Percentiles rank a stretch among this genome's conserved stretches.
phyloP scores from a whole-genome alignment of 2,888 invertebrate genomes.

The Pristionchus entomophagus region DNA sequence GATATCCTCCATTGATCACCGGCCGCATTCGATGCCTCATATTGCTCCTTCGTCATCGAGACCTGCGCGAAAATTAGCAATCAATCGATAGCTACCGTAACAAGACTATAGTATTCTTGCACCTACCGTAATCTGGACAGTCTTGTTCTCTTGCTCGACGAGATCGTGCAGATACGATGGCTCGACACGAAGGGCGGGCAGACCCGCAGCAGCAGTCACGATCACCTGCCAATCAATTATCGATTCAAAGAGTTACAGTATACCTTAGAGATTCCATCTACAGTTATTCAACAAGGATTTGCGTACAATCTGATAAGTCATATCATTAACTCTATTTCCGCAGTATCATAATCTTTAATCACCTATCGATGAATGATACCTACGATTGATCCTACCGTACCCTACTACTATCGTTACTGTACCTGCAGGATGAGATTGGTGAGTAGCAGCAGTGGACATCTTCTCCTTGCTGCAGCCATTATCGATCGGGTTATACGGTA shows the following conservation, averaged over 20 bases:
- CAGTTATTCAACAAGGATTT: no score
- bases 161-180: slow-evolving; percentile 53
- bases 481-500: slow-evolving; percentile 26
- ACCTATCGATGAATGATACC: no score
- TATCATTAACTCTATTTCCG: no score
- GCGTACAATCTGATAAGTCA: no score
- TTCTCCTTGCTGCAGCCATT: neutral
- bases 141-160: slow-evolving; percentile 51
- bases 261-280: no score
- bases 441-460: slow-evolving; percentile 61
- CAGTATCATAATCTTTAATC: no score
- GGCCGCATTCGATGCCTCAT: neutral
- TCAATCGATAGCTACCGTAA: neutral
- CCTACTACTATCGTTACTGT: neutral
- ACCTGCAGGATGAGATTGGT: slow-evolving; percentile 58
- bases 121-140: slow-evolving; percentile 49
- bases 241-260: neutral
- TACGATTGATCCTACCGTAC: neutral
- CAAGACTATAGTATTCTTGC: neutral
- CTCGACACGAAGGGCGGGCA: slow-evolving; percentile 47
- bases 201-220: slow-evolving; percentile 8
- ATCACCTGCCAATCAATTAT: neutral
- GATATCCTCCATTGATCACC: slow-evolving; percentile 43
- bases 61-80: neutral
- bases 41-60: slow-evolving; percentile 31